phyloP scores from a whole-genome alignment of 2,888 invertebrate genomes.

The Erynnis tages region DNA sequence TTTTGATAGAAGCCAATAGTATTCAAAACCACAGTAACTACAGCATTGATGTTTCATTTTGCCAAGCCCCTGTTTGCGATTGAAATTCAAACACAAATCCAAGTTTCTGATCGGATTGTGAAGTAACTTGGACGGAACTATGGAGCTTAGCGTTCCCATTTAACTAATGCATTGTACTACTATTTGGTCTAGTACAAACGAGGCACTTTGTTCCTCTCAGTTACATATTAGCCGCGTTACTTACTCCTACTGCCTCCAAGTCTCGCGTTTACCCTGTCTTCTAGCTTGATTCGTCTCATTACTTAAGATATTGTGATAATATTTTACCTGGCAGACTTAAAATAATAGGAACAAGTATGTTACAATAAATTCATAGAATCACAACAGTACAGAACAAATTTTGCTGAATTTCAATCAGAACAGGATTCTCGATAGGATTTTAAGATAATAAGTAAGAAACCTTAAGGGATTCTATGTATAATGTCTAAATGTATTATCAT shows the following conservation, averaged over 20 bases:
- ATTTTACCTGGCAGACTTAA: background rate
- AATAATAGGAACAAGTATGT: background rate
- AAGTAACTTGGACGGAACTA: constrained; percentile 67
- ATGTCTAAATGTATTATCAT: too few relatives aligned
- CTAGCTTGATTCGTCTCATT: constrained; percentile 1
- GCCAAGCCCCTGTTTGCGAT: constrained; percentile 59
- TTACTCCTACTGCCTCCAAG: constrained; percentile 26
- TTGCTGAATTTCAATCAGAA: too few relatives aligned
- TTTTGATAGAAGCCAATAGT: too few relatives aligned
- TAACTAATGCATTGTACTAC: constrained; percentile 78
- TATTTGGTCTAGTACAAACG: constrained; percentile 75
- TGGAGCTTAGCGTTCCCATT: constrained; percentile 70
- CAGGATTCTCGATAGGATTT: too few relatives aligned
- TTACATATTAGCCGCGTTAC: constrained; percentile 59
- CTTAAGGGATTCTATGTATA: too few relatives aligned
- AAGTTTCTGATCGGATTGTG: constrained; percentile 71
- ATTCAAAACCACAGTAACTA: too few relatives aligned
- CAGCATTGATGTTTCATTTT: constrained; percentile 59
- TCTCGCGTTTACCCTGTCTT: constrained; percentile 5
- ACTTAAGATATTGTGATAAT: constrained; percentile 12
- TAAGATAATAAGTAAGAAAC: too few relatives aligned
- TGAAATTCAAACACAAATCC: constrained; percentile 65
- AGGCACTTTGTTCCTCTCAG: constrained; percentile 65
- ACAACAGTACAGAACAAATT: too few relatives aligned
- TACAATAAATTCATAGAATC: too few relatives aligned